Conservation (phyloP, 2,888 invertebrate species). For the Heteromurus nitidus region DNA sequence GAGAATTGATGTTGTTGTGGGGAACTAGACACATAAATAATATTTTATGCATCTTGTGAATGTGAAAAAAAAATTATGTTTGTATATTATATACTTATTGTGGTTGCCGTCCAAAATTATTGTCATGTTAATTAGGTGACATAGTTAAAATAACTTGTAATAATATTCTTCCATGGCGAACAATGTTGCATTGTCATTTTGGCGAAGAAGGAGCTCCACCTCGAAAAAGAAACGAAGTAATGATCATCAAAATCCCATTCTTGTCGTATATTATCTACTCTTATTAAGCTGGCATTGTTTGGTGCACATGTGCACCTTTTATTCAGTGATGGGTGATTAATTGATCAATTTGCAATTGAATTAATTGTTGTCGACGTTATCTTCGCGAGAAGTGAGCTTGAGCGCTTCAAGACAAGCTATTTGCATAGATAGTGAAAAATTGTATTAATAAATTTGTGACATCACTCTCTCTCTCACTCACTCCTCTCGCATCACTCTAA, state of each 20-base stretch:
- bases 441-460: conserved; percentile 11
- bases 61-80: no score
- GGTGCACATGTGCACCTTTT: background rate
- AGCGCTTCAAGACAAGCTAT: conserved; percentile 43
- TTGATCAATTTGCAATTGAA: conserved; percentile 66
- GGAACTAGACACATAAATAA: conserved; percentile 29
- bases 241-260: background rate
- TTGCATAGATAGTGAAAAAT: conserved; percentile 28
- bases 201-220: conserved; percentile 5
- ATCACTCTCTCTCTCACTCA: no score
- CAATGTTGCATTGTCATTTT: no score
- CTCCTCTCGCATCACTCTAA: background rate
- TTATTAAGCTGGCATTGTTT: background rate
- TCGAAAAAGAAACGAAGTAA: background rate
- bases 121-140: conserved; percentile 65
- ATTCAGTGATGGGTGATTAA: conserved; percentile 55
- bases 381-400: background rate
- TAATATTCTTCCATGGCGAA: background rate
- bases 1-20: background rate
- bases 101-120: conserved; percentile 28
- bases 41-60: conserved; percentile 10
- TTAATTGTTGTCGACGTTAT: conserved; percentile 46
- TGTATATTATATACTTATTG: no score
- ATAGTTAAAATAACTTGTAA: conserved; percentile 27
- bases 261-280: no score